A percentile compares a stretch with the other conserved stretches of the same genome.
Conservation (phyloP, 2,797 vertebrate genomes). For the Typhlichthys eigenmanni region DNA sequence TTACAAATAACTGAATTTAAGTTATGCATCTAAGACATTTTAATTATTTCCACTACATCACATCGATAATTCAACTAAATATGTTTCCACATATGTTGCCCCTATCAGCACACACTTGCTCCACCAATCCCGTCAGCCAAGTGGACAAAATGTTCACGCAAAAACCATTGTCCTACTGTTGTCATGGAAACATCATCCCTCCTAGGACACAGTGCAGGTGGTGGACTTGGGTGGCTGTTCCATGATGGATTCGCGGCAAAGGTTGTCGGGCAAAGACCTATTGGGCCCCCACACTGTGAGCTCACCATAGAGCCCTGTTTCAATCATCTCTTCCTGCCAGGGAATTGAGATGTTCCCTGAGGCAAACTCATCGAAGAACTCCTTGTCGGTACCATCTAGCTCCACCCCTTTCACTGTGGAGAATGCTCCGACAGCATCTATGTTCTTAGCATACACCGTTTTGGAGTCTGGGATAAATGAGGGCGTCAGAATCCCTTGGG, state of each 20-base stretch:
- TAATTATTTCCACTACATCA: neutral
- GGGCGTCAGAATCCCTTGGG: slow-evolving; percentile 81
- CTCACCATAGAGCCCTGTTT: slow-evolving; percentile 85
- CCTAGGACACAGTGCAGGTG: slow-evolving; percentile 80
- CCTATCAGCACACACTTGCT: neutral
- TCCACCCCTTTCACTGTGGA: slow-evolving; percentile 85
- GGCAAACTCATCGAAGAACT: slow-evolving; percentile 85
- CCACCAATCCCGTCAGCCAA: neutral
- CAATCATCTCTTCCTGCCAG: slow-evolving; percentile 93
- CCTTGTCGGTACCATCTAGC: slow-evolving; percentile 79
- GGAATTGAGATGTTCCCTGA: slow-evolving; percentile 86
- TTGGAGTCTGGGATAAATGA: slow-evolving; percentile 86
- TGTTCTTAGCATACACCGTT: slow-evolving; percentile 86
- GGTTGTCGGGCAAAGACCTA: slow-evolving; percentile 77
- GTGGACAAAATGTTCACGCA: no score
- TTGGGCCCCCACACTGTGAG: slow-evolving; percentile 82
- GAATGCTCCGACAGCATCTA: slow-evolving; percentile 88
- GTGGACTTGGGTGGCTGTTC: slow-evolving; percentile 82
- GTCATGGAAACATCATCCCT: no score
- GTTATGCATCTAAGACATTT: neutral
- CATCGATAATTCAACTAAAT: no score
- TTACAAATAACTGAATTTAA: neutral
- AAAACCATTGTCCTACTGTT: no score
- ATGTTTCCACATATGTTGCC: neutral
- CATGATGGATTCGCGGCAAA: slow-evolving; percentile 76